These are phyloP conservation scores for Tachina lurida DNA, from an alignment of 2,888 invertebrate genomes.

Conservation along the genomic window DNA sequence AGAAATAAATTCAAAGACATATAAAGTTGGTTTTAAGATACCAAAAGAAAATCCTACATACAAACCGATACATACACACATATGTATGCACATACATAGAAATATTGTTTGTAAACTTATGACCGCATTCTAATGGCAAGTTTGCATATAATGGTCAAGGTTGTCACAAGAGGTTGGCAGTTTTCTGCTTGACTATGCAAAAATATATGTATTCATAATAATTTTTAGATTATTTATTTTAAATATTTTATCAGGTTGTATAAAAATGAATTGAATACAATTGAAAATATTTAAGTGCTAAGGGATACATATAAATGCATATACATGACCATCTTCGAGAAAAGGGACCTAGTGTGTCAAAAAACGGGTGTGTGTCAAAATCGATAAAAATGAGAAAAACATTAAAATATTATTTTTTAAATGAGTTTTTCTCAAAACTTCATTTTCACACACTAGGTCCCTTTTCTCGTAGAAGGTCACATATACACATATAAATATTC, in stretches of 20 bases:
- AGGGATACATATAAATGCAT: neutral
- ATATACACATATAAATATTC: no score
- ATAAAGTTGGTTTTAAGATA: conserved; percentile 17
- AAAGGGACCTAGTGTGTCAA: no score
- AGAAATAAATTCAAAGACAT: conserved; percentile 8
- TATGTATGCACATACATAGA: neutral
- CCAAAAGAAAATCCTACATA: conserved; percentile 37
- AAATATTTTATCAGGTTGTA: neutral
- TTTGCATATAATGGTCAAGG: conserved; percentile 29
- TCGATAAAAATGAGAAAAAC: no score
- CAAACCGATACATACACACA: neutral
- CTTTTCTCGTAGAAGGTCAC: no score
- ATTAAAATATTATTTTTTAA: no score
- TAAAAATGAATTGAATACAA: neutral
- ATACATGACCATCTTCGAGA: no score
- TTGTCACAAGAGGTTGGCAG: neutral
- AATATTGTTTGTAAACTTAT: neutral
- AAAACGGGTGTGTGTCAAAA: no score
- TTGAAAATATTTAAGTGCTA: neutral
- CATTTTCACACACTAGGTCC: no score
- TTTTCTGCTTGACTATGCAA: neutral
- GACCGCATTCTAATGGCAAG: conserved; percentile 17
- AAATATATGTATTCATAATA: neutral
- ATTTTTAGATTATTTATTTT: neutral
- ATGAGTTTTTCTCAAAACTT: no score